Conservation (phyloP, 2,113 vertebrate genomes). For the Gambusia holbrooki region DNA sequence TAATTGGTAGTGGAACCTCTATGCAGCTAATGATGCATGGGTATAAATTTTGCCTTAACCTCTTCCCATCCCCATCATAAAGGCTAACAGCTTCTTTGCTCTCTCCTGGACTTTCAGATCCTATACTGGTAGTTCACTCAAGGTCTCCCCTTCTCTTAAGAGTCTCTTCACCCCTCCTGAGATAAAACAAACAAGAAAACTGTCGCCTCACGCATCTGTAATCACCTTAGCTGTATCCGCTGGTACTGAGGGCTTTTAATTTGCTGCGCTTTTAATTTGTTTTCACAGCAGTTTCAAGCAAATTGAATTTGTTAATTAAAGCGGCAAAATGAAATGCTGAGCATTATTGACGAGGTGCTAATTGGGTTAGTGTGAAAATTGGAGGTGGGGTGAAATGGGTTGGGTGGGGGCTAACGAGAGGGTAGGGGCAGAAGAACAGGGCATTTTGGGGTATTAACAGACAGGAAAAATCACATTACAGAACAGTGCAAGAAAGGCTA, state of each 20-base stretch:
- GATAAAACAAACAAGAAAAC: conserved; percentile 82
- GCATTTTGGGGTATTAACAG: conserved; percentile 89
- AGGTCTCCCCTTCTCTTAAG: conserved; percentile 39
- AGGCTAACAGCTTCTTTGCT: neutral
- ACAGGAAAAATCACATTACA: conserved; percentile 92
- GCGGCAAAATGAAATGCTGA: conserved; percentile 99
- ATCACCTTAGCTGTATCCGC: conserved; percentile 89
- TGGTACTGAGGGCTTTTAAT: conserved; percentile 88
- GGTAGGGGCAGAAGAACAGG: conserved; percentile 71
- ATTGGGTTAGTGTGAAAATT: conserved; percentile 95
- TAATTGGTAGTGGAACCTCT: conserved; percentile 5
- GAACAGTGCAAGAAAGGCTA: conserved; percentile 79
- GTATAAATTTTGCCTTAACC: neutral
- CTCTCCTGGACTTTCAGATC: conserved; percentile 4
- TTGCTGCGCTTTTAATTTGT: conserved; percentile 98
- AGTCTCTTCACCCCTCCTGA: conserved; percentile 56
- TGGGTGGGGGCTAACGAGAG: conserved; percentile 73
- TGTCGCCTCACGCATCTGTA: conserved; percentile 82
- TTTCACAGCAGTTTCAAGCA: conserved; percentile 97
- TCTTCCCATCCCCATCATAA: neutral
- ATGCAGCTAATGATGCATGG: neutral
- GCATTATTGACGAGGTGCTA: conserved; percentile 99
- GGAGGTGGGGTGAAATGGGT: conserved; percentile 82
- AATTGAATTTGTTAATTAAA: conserved; percentile 99
- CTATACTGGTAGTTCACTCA: conserved; percentile 62